Base-by-base conservation (phyloP, 2,113 vertebrate species). In the Perognathus longimembris region DNA sequence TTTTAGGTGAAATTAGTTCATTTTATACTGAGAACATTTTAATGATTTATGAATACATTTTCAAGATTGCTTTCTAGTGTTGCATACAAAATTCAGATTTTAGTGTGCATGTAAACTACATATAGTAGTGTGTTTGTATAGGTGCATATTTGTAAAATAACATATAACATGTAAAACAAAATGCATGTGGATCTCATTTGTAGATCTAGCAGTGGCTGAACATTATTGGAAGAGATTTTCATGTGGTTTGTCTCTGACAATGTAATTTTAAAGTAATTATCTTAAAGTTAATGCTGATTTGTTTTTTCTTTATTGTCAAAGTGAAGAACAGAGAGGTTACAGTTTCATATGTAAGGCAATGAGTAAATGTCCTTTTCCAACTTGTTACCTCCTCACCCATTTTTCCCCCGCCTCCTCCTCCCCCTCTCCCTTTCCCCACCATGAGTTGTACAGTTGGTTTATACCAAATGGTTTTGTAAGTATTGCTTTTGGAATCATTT, bases 181-280 rank as follows among this genome's bases (percentile, higher is more conserved):
- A 81, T 90, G 77, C 5, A 57, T 86, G 17, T n/a, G 40, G 84
- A 22, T 82, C 10, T 12, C 78, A 17, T 92, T 92, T 85, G 54
- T 85, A 64, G 50, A 88, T 54, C 10, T 7, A 82, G 9, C 54
- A 92, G 88, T 78, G 57, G 85, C 54, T 91, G 86, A 82, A 10
- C 81, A 76, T 85, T 85, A 95, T 24, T 73, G 15, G 6, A 88
- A 89, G 76, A 78, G 63, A 82, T 82, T 82, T 92, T 91, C 59
- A 38, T 64, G n/a, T n/a, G n/a, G n/a, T 32, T 92, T 91, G 21
- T 69, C 40, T 89, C 85, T 94, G 78, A 38, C 45, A 91, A 59
- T 86, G 45, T 78, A 59, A 63, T 71, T 82, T 90, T 94, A 80
- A 83, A 92, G n/a, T n/a, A n/a, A n/a, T n/a, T n/a, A n/a, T n/a